These are phyloP conservation scores for Synanthedon tipuliformis DNA, from an alignment of 2,888 invertebrate species.

Conservation along the genomic window DNA sequence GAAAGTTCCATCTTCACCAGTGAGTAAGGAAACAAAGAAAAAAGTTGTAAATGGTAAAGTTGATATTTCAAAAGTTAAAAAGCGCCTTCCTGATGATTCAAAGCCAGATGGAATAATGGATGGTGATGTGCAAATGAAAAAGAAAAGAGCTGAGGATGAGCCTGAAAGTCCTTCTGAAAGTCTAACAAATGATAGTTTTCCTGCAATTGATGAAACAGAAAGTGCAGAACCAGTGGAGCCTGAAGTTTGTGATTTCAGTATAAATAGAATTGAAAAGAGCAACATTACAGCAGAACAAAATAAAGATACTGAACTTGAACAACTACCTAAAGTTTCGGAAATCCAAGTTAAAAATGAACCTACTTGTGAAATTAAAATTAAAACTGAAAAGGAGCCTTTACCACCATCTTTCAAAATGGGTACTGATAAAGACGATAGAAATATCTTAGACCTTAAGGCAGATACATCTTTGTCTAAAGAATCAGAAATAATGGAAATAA, in stretches of 20 bases:
- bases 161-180: constrained; percentile 86
- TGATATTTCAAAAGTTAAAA: constrained; percentile 69
- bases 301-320: constrained; percentile 46
- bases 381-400: constrained; percentile 50
- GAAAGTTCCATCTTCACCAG: constrained; percentile 49
- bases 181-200: constrained; percentile 86
- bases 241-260: constrained; percentile 62
- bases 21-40: constrained; percentile 54
- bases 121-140: constrained; percentile 72
- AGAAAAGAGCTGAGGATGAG: constrained; percentile 62
- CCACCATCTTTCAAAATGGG: constrained; percentile 37
- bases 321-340: constrained; percentile 38
- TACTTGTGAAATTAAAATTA: constrained; percentile 38
- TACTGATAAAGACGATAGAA: constrained; percentile 50
- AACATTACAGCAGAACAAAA: constrained; percentile 31
- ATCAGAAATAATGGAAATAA: constrained; percentile 19
- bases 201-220: constrained; percentile 79
- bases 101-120: constrained; percentile 71
- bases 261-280: constrained; percentile 57
- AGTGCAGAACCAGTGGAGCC: constrained; percentile 60
- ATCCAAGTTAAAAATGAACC: constrained; percentile 39
- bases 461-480: constrained; percentile 36
- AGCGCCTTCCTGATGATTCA: constrained; percentile 66
- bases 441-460: constrained; percentile 51
- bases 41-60: constrained; percentile 60